These are phyloP conservation scores for Uropetala carovei DNA, from an alignment of 2,888 invertebrate genomes.

Conservation along the genomic window DNA sequence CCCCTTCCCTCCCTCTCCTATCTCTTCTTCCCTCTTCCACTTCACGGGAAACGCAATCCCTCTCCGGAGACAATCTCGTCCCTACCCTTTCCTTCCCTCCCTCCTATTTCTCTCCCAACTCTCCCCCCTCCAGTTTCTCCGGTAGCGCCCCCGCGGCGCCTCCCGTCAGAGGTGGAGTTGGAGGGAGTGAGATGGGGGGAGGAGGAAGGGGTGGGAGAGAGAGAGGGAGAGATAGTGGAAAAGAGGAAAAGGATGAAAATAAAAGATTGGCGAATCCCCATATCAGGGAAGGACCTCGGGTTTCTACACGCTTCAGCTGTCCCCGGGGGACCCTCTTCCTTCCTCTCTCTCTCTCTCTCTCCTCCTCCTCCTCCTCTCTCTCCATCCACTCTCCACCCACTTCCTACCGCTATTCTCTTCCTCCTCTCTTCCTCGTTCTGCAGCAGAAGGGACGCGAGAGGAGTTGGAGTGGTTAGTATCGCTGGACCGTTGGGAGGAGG, in stretches of 20 bases:
- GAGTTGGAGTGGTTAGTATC: not conserved
- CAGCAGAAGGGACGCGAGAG: not conserved
- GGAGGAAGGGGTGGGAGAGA: not conserved
- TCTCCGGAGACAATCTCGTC: conserved; percentile 57
- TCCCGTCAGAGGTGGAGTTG: not conserved
- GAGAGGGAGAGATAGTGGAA: not conserved
- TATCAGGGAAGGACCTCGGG: conserved; percentile 14
- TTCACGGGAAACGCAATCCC: conserved; percentile 54
- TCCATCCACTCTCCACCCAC: not conserved
- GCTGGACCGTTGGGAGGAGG: no score
- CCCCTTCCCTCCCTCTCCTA: not conserved
- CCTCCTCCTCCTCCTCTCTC: not conserved
- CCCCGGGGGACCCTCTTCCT: not conserved
- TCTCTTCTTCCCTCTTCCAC: conserved; percentile 32
- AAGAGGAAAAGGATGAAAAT: conserved; percentile 9
- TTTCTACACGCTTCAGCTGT: not conserved
- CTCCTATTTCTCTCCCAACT: no score
- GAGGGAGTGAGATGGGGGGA: not conserved
- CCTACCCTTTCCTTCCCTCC: not conserved
- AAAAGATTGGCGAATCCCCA: conserved; percentile 19
- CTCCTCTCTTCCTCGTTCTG: not conserved
- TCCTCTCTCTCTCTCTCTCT: not conserved
- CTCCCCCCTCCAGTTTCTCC: no score
- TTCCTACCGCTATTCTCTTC: not conserved
- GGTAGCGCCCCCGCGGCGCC: not conserved